phyloP scores from a whole-genome alignment of 2,113 vertebrate species.

The Dolichotis patagonum region DNA sequence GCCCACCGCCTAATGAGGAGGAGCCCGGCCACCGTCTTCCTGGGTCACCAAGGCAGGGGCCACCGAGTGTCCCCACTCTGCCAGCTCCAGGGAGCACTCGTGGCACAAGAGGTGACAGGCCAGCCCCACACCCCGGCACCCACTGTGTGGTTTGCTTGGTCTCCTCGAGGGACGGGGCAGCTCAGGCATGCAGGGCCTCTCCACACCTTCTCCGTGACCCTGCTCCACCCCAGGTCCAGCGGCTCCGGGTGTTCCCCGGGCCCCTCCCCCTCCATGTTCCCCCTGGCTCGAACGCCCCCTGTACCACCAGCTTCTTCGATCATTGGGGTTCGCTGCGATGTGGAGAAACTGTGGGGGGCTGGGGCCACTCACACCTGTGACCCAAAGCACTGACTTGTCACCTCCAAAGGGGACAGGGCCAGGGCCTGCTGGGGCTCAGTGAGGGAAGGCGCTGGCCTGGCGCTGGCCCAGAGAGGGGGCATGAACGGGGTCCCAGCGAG shows the following conservation, averaged over 20 bases:
- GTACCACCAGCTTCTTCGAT: neutral
- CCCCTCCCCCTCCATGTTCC: neutral
- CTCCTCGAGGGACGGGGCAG: neutral
- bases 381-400: neutral
- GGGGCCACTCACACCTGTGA: neutral
- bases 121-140: neutral
- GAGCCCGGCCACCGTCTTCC: neutral
- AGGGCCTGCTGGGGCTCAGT: neutral
- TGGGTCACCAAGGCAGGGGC: neutral
- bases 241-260: neutral
- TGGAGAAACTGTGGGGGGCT: neutral
- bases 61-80: neutral
- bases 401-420: neutral
- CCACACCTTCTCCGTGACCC: neutral
- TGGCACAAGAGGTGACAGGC: neutral
- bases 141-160: neutral
- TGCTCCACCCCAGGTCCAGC: neutral
- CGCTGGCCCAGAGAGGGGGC: neutral
- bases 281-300: neutral
- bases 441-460: neutral
- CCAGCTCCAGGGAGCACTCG: neutral
- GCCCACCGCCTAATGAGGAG: neutral
- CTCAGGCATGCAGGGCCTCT: neutral
- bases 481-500: accelerated
- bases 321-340: neutral